Conservation (phyloP, 2,797 vertebrate species). For the Siniperca scherzeri region DNA sequence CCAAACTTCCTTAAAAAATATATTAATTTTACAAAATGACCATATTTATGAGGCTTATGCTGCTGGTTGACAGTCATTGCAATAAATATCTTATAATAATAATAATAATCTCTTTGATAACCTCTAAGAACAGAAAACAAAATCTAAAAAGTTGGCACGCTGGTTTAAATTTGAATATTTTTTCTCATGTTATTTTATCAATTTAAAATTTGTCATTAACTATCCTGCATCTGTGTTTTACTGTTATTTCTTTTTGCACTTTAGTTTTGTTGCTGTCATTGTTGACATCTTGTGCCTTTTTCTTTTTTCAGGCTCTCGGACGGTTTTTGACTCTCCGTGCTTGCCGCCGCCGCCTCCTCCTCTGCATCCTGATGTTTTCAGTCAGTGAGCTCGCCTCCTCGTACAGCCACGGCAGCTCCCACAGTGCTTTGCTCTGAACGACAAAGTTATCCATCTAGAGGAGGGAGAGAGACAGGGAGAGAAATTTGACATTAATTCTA, state of each 20-base stretch:
- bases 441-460: conserved; percentile 36
- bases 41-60: not conserved
- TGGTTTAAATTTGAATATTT: not conserved
- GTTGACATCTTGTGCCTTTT: not conserved
- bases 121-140: not conserved
- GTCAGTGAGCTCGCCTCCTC: conserved; percentile 56
- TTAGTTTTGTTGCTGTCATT: not conserved
- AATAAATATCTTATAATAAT: conserved; percentile 10
- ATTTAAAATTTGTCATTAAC: not conserved
- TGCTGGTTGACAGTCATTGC: conserved; percentile 13
- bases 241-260: not conserved
- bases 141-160: conserved; percentile 7
- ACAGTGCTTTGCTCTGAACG: conserved; percentile 73
- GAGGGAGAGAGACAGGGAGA: not conserved
- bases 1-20: not conserved
- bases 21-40: not conserved
- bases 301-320: not conserved
- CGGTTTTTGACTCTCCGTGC: not conserved
- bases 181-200: not conserved
- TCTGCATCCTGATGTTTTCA: not conserved
- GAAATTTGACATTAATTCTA: not conserved
- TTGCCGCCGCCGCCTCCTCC: conserved; percentile 44
- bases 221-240: not conserved
- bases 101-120: not conserved
- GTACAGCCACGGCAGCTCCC: conserved; percentile 67